Percentiles rank a stretch among this genome's conserved stretches.
phyloP scores from a whole-genome alignment of 2,888 invertebrate species.

The Drosophila multiciliata region DNA sequence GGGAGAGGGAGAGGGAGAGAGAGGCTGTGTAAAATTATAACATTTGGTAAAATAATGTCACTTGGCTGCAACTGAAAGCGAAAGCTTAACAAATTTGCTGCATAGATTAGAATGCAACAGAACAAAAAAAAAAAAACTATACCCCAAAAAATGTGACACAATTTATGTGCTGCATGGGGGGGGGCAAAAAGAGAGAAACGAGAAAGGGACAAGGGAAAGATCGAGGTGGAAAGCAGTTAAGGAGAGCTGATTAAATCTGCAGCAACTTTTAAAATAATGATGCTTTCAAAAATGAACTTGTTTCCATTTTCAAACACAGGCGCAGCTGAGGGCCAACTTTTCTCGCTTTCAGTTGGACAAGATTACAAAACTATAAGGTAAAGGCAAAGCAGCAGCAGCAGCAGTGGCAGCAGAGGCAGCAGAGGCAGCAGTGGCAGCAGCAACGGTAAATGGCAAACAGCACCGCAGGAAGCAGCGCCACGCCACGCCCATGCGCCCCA shows the following conservation, averaged over 20 bases:
- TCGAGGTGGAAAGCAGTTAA: not conserved
- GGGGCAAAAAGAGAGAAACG: not conserved
- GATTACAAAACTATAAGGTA: constrained; percentile 77
- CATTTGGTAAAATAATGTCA: constrained; percentile 67
- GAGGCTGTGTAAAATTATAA: constrained; percentile 66
- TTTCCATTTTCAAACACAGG: constrained; percentile 36
- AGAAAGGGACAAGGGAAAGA: not conserved
- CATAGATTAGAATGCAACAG: constrained; percentile 57
- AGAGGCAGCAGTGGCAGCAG: too few relatives aligned
- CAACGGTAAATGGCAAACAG: constrained; percentile 40
- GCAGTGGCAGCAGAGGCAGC: too few relatives aligned
- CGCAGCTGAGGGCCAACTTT: constrained; percentile 34
- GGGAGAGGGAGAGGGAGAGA: not conserved
- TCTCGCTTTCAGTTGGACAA: constrained; percentile 70
- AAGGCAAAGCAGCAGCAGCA: constrained; percentile 14
- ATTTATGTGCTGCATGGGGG: constrained; percentile 43
- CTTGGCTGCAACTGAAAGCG: constrained; percentile 70
- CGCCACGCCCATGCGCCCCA: constrained; percentile 24
- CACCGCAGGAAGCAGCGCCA: constrained; percentile 38
- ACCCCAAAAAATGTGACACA: constrained; percentile 13
- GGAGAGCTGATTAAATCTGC: constrained; percentile 32
- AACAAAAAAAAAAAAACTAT: constrained; percentile 15
- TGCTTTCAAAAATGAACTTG: constrained; percentile 72
- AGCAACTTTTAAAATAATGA: constrained; percentile 61
- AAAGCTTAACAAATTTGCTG: constrained; percentile 75